These are phyloP conservation scores for Solen grandis DNA, from an alignment of 1,140 invertebrate genomes.

Conservation along the genomic window DNA sequence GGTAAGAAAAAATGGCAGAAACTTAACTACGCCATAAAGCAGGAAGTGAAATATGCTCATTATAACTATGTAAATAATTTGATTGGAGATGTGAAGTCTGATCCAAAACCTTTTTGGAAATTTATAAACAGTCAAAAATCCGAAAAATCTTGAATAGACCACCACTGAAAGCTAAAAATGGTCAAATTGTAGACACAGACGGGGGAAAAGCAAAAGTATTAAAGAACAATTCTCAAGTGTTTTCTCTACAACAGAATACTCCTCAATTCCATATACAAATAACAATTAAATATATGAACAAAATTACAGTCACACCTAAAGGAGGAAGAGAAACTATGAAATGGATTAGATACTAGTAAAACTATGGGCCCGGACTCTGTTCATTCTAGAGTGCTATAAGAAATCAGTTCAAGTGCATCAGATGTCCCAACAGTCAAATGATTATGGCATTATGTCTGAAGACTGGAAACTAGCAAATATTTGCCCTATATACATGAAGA, in stretches of 20 bases:
- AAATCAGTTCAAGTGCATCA: neutral
- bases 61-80: constrained; percentile 12
- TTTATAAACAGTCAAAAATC: constrained; percentile 50
- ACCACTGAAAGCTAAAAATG: constrained; percentile 36
- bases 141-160: constrained; percentile 20
- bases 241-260: neutral
- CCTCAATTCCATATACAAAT: no score
- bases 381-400: constrained; percentile 7
- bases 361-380: constrained; percentile 19
- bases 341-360: constrained; percentile 22
- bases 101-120: constrained; percentile 47
- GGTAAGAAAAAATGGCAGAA: constrained; percentile 37
- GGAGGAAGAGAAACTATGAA: constrained; percentile 12
- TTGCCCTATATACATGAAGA: constrained; percentile 44
- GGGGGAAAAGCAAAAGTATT: constrained; percentile 27
- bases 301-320: constrained; percentile 7
- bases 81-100: neutral
- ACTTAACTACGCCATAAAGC: constrained; percentile 32
- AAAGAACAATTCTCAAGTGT: constrained; percentile 39
- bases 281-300: no score
- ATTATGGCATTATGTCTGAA: constrained; percentile 8
- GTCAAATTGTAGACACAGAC: constrained; percentile 8
- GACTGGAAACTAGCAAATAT: constrained; percentile 44
- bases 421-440: constrained; percentile 41
- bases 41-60: constrained; percentile 20